Evolutionary conservation across 2,113 vertebrate genomes (phyloP).

Genomic region (Vanacampus margaritifer): DNA sequence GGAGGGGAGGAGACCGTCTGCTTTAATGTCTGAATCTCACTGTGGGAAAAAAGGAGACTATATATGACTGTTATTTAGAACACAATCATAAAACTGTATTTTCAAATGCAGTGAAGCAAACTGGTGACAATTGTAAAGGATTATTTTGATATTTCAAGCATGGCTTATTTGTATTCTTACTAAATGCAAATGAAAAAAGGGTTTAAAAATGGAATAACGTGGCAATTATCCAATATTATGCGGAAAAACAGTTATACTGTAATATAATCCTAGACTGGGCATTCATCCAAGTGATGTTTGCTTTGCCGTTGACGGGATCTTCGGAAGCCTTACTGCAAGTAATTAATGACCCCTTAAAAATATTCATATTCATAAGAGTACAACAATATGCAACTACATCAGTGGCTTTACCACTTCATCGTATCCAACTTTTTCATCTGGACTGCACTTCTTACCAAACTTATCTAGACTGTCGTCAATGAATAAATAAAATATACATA

Average conservation of each 20-base stretch:
- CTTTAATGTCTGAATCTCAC: slow-evolving; percentile 89
- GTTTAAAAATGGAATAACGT: neutral
- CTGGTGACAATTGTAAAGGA: neutral
- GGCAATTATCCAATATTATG: neutral
- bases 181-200: neutral
- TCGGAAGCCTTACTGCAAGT: neutral
- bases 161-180: no score
- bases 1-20: slow-evolving; percentile 75
- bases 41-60: slow-evolving; percentile 45
- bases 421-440: no score
- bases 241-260: neutral
- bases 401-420: no score
- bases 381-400: no score
- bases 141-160: no score
- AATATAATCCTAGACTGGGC: neutral
- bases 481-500: no score
- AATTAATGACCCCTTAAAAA: no score
- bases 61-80: neutral
- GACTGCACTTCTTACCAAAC: no score
- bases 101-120: slow-evolving; percentile 5
- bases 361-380: no score
- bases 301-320: neutral
- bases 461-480: no score
- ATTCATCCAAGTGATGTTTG: neutral
- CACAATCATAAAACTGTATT: neutral